Percentiles rank a stretch among this genome's conserved stretches.
phyloP scores from a whole-genome alignment of 2,797 vertebrate species.

The Rhadinocentrus ornatus region DNA sequence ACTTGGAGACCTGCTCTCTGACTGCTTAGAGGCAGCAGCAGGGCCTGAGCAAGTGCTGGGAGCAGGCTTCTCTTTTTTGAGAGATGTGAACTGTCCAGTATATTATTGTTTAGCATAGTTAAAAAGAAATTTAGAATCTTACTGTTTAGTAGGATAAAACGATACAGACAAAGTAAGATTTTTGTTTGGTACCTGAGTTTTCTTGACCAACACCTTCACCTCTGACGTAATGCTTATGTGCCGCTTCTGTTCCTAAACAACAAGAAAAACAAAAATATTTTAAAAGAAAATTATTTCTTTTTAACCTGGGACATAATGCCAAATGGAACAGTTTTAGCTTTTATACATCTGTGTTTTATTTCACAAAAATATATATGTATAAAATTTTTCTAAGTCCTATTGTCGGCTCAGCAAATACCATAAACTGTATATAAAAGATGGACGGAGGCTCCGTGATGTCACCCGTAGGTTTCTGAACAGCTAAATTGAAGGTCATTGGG shows the following conservation, averaged over 20 bases:
- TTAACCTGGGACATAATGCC: background rate
- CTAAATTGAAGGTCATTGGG: no score
- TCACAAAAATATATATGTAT: no score
- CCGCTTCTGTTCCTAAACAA: conserved; percentile 64
- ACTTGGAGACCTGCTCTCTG: conserved; percentile 54
- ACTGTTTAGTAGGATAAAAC: background rate
- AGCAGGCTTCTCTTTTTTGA: conserved; percentile 59
- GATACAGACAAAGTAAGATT: background rate
- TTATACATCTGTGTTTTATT: background rate
- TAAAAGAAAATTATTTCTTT: background rate
- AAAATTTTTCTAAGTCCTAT: no score
- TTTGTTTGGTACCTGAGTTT: conserved; percentile 65
- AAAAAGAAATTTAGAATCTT: background rate
- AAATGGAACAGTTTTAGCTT: background rate
- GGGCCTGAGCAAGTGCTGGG: conserved; percentile 40
- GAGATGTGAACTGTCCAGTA: conserved; percentile 52
- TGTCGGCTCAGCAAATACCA: no score
- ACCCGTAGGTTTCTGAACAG: no score
- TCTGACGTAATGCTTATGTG: conserved; percentile 45
- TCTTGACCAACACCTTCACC: conserved; percentile 60
- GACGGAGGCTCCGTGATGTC: no score
- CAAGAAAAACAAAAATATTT: background rate
- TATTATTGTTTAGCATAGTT: conserved; percentile 5
- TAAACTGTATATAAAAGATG: no score
- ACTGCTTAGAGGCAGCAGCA: conserved; percentile 23